Evolutionary conservation across 2,888 invertebrate genomes (phyloP), one percentile per base, ranked within the genome.

Genomic region (Drosophila rubida): DNA sequence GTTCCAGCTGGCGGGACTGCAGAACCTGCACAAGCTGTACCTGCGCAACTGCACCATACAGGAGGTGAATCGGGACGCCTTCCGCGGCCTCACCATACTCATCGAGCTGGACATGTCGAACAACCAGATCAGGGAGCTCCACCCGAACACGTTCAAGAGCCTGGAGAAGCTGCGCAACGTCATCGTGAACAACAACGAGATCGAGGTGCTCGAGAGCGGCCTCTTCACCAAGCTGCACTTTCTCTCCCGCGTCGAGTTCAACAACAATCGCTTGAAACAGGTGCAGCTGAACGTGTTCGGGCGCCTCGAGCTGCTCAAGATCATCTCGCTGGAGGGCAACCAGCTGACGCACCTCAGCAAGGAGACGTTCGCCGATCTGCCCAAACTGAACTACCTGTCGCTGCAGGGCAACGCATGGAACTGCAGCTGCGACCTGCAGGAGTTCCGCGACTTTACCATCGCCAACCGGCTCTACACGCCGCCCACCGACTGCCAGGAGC

Each of bases 381-480:
- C 93, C 1, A 95, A 94, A 70, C 91, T 97, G 54, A 94, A 94
- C 23, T 95, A 95, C 82, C 92, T 98, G 42, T 95, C 95, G 57
- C 93, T 97, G 0, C 94, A 95, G 71, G 95, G 95, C 68, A 98
- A 98, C 90, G 96, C 96, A 0, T 98, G 97, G 97, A 94, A 95
- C 66, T 98, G 98, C 89, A 96, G 97, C 88, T 98, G 98, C 87
- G 94, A 95, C 70, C 92, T 98, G 55, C 95, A 96, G 86, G 94
- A 94, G 14, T 96, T 97, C 75, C 94, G 96, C 45, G 95, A 96
- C 86, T 96, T 95, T 94, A 94, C 95, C 11, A 94, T 95, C 8
- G 93, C 94, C 63, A 94, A 94, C 68, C 96, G 96, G 54, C 92
- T 97, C 14, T 95, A 96, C 82, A 95, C 96, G 0, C 93, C 94